Evolutionary conservation across 2,888 invertebrate genomes (phyloP), one percentile per base, ranked within the genome.

Genomic region (Diadegma fenestrale): DNA sequence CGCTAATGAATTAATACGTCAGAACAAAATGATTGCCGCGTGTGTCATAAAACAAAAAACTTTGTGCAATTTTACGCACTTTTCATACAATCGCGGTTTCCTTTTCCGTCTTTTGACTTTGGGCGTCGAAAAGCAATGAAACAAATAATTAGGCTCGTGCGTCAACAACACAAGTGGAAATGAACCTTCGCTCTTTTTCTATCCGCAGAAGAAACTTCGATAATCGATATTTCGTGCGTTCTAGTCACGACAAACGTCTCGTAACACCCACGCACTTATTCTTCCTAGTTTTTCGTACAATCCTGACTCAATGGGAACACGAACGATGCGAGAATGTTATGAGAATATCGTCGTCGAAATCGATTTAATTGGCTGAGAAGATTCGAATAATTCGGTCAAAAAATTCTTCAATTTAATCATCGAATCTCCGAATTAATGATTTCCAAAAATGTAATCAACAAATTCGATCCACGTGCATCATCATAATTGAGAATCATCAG

Each of bases 141-240:
- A 68, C 2, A 14, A 69, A 33, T 26, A n/a, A n/a, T 14, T 10
- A 33, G 10, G 26, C 10, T 30, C 7, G 72, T 12, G n/a, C n/a
- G 22, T 58, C 54, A 37, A 54, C 37, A 41, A 68, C 58, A 30
- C n/a, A 69, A 61, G 48, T 14, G 30, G 30, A 58, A 26, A 54
- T 37, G 30, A 69, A 45, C 19, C 45, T 69, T 61, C 33, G 61
- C 8, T 69, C 61, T 22, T 58, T 43, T 41, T 76, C 30, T 69
- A n/a, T 37, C 22, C 54, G 12, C 10, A 26, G 37, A 14, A 30
- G 22, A 51, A 73, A 68, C 78, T 73, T 73, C 73, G 82, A 78
- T 73, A 82, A 78, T 82, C 78, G 78, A 78, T 82, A 33, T 45
- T 26, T 48, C 69, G 82, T 81, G 75, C 68, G 75, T 64, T 41